Evolutionary conservation across 2,113 vertebrate genomes (phyloP).

Genomic region (Oncorhynchus mykiss): DNA sequence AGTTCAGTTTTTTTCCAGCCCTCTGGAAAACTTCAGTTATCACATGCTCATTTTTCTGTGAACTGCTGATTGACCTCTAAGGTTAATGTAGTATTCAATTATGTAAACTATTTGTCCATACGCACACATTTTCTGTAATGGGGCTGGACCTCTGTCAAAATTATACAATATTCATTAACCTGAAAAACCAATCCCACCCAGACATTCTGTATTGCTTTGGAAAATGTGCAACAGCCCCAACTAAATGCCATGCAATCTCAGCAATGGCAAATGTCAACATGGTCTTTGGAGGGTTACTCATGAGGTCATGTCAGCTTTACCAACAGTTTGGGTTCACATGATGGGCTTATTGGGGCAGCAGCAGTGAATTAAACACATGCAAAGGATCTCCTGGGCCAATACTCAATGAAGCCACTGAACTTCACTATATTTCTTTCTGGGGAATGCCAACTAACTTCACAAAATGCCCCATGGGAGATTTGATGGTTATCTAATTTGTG

Average conservation of each 20-base stretch:
- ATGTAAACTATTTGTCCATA: neutral
- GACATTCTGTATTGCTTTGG: neutral
- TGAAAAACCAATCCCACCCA: neutral
- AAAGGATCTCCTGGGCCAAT: neutral
- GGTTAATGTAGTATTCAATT: neutral
- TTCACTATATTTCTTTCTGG: neutral
- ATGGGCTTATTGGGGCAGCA: too few relatives aligned
- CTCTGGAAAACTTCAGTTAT: neutral
- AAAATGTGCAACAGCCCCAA: neutral
- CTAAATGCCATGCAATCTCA: neutral
- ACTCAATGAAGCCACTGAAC: neutral
- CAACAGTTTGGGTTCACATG: too few relatives aligned
- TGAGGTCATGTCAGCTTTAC: neutral
- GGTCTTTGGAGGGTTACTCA: neutral
- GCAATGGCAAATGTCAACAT: neutral
- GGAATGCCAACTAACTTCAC: neutral
- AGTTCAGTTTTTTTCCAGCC: neutral
- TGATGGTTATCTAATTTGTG: slow-evolving; percentile 17
- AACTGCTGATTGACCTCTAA: neutral
- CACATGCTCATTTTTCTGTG: neutral
- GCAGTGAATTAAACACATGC: neutral
- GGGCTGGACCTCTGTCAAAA: neutral
- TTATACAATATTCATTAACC: neutral
- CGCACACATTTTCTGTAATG: neutral
- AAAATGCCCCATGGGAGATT: neutral